phyloP scores from a whole-genome alignment of 2,113 vertebrate species.

The Antigone vipio region DNA sequence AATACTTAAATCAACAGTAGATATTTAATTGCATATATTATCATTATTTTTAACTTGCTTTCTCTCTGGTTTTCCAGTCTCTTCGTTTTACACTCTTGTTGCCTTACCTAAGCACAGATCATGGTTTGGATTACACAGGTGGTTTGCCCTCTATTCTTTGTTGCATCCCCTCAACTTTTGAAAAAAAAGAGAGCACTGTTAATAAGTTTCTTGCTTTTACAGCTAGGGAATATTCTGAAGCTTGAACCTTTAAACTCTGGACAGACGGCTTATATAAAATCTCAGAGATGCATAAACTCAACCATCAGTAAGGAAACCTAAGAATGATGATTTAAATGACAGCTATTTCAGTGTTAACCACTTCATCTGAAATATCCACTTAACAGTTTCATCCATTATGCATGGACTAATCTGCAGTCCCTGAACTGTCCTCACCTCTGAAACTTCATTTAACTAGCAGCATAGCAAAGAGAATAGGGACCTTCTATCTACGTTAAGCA shows the following conservation, averaged over 20 bases:
- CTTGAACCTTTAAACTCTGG: not conserved
- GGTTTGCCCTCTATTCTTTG: not conserved
- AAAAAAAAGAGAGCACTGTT: not conserved
- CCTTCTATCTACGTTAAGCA: not conserved
- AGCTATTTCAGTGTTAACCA: slow-evolving; percentile 28
- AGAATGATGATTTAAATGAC: slow-evolving; percentile 37
- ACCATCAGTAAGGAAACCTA: not conserved
- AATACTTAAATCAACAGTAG: not conserved
- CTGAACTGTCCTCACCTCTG: slow-evolving; percentile 30
- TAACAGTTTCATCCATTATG: slow-evolving; percentile 28
- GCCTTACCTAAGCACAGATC: not conserved
- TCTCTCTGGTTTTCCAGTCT: not conserved
- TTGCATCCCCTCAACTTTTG: not conserved
- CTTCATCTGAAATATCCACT: slow-evolving; percentile 31
- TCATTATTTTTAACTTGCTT: not conserved
- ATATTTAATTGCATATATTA: not conserved
- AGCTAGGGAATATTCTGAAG: slow-evolving; percentile 1
- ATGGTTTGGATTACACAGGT: not conserved
- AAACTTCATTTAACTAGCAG: not conserved
- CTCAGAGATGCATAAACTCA: not conserved
- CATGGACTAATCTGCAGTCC: not conserved
- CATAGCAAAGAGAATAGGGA: not conserved
- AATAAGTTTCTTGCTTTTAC: not conserved
- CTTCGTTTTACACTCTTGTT: not conserved
- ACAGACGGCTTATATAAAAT: not conserved